phyloP scores from a whole-genome alignment of 1,140 invertebrate species.

The Melitaea cinxia region DNA sequence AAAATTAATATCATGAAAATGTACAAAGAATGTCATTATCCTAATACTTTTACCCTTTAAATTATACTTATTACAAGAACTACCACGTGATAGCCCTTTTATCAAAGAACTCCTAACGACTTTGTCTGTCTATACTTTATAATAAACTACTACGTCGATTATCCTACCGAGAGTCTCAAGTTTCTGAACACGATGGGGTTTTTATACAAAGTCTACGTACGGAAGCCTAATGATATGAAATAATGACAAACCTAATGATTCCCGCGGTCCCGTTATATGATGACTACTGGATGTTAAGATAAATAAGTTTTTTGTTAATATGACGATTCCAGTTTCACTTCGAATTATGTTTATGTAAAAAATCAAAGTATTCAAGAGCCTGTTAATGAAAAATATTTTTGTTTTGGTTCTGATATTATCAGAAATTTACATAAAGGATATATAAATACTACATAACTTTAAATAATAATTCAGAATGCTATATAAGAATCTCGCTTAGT shows the following conservation, averaged over 20 bases:
- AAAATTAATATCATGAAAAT: too few relatives aligned
- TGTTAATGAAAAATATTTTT: neutral
- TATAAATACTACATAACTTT: neutral
- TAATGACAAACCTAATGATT: constrained; percentile 32
- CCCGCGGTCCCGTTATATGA: constrained; percentile 45
- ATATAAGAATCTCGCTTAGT: neutral
- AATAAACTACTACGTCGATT: constrained; percentile 53
- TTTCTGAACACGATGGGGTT: constrained; percentile 39
- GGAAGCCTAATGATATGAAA: constrained; percentile 45
- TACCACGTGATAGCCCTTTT: constrained; percentile 15
- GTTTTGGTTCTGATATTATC: neutral
- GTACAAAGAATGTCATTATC: too few relatives aligned
- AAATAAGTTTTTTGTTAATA: constrained; percentile 41
- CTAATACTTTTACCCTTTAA: neutral
- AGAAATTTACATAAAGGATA: neutral
- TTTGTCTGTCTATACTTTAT: constrained; percentile 37
- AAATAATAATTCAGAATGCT: neutral
- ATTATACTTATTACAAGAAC: constrained; percentile 8
- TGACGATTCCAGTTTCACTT: constrained; percentile 24
- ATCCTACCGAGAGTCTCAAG: constrained; percentile 40
- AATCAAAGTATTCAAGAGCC: neutral
- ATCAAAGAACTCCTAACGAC: constrained; percentile 36
- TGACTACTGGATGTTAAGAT: constrained; percentile 46
- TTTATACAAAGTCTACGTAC: constrained; percentile 46
- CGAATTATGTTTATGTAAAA: neutral